These are phyloP conservation scores for Thereva nobilitata DNA, from an alignment of 2,888 invertebrate genomes.

Conservation along the genomic window DNA sequence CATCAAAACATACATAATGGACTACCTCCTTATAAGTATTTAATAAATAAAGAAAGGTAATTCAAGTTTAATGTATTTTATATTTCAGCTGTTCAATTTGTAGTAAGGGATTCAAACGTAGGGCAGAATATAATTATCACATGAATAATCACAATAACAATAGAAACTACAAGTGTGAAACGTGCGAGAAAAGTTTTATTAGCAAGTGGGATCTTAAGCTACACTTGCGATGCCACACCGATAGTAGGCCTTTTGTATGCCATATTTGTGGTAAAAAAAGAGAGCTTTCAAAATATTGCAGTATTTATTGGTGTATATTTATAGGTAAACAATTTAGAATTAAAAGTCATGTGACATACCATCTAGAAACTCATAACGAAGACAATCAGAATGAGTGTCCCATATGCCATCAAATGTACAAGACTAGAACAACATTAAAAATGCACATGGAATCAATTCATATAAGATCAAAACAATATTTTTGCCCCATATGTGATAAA, in stretches of 20 bases:
- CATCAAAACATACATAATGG: constrained; percentile 39
- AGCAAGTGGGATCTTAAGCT: constrained; percentile 37
- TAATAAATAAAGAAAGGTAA: background rate
- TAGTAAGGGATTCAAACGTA: constrained; percentile 34
- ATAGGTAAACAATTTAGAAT: constrained; percentile 37
- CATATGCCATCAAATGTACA: constrained; percentile 36
- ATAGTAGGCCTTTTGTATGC: constrained; percentile 32
- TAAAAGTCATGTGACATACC: constrained; percentile 37
- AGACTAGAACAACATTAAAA: constrained; percentile 38
- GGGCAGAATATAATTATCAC: constrained; percentile 38
- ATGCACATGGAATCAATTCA: constrained; percentile 36
- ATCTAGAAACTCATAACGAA: constrained; percentile 37
- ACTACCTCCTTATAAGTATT: constrained; percentile 37
- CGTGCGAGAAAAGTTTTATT: constrained; percentile 29
- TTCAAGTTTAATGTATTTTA: background rate
- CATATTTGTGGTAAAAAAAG: constrained; percentile 34
- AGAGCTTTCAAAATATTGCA: background rate
- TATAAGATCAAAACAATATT: constrained; percentile 11
- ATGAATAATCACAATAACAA: constrained; percentile 39
- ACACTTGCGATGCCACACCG: constrained; percentile 34
- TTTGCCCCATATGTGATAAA: constrained; percentile 27
- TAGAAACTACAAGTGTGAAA: constrained; percentile 30
- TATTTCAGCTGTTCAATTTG: constrained; percentile 34
- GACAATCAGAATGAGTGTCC: constrained; percentile 35
- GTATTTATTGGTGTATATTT: background rate